Conservation (phyloP, 2,888 invertebrate species). For the Lamproptera curius region DNA sequence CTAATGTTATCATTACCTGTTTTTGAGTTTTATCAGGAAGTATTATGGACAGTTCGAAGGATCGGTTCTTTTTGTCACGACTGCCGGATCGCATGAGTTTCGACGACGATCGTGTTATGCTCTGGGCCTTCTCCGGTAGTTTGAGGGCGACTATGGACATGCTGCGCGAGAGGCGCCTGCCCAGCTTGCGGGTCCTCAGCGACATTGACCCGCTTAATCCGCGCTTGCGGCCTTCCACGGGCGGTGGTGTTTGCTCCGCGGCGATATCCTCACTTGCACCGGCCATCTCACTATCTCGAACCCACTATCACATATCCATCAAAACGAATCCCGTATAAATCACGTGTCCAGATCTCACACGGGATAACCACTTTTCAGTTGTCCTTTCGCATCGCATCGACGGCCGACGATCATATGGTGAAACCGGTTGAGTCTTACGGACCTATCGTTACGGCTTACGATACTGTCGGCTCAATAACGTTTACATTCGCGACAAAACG, state of each 20-base stretch:
- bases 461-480: slow-evolving; percentile 33
- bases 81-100: slow-evolving; percentile 77
- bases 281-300: slow-evolving; percentile 61
- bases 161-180: slow-evolving; percentile 73
- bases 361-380: slow-evolving; percentile 50
- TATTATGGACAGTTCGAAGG: slow-evolving; percentile 80
- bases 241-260: slow-evolving; percentile 45
- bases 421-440: slow-evolving; percentile 41
- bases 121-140: slow-evolving; percentile 78
- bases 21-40: slow-evolving; percentile 82
- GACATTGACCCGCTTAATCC: slow-evolving; percentile 72
- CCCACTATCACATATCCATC: slow-evolving; percentile 66
- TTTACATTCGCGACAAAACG: too few species aligned
- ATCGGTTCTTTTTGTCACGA: slow-evolving; percentile 76
- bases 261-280: slow-evolving; percentile 61
- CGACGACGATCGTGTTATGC: slow-evolving; percentile 78
- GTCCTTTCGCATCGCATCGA: slow-evolving; percentile 57
- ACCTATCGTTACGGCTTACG: too few species aligned
- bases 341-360: slow-evolving; percentile 32
- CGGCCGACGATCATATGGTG: slow-evolving; percentile 59
- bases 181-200: slow-evolving; percentile 68
- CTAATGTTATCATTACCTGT: slow-evolving; percentile 68
- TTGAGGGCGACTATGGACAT: slow-evolving; percentile 76
- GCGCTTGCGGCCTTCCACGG: slow-evolving; percentile 49
- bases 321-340: slow-evolving; percentile 47